Evolutionary conservation across 1,140 invertebrate species (phyloP).

Genomic region (Chelonus insularis): DNA sequence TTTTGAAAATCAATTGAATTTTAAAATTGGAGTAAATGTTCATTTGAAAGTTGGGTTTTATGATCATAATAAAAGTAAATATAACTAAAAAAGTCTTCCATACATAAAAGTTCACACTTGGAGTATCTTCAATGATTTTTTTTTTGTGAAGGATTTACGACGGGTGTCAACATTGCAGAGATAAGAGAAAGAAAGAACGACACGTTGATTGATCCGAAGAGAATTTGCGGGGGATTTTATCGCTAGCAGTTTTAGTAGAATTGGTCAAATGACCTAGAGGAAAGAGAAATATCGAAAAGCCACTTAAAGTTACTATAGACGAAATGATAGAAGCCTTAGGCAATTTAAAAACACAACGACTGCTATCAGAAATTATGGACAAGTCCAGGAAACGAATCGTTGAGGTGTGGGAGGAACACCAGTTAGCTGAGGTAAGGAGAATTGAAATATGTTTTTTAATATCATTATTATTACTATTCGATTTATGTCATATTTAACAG

Average conservation of each 20-base stretch:
- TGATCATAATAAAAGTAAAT: no score
- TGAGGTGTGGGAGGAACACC: slow-evolving; percentile 23
- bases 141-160: neutral
- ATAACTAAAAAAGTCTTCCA: no score
- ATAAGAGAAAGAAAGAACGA: neutral
- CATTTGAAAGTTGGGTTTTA: no score
- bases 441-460: neutral
- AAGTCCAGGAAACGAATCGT: slow-evolving; percentile 4
- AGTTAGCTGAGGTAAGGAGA: slow-evolving; percentile 14
- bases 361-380: slow-evolving; percentile 10
- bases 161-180: neutral
- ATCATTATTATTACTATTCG: neutral
- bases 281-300: neutral
- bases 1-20: no score
- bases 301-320: slow-evolving; percentile 1
- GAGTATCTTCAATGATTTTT: no score
- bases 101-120: no score
- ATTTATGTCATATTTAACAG: neutral
- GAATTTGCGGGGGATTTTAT: neutral
- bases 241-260: neutral
- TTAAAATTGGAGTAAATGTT: no score
- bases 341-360: neutral
- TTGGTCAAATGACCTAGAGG: neutral
- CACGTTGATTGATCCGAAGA: neutral
- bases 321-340: slow-evolving; percentile 5